Evolutionary conservation across 2,113 vertebrate genomes (phyloP), one percentile per base, ranked within the genome.

Genomic region (Corynorhinus townsendii): DNA sequence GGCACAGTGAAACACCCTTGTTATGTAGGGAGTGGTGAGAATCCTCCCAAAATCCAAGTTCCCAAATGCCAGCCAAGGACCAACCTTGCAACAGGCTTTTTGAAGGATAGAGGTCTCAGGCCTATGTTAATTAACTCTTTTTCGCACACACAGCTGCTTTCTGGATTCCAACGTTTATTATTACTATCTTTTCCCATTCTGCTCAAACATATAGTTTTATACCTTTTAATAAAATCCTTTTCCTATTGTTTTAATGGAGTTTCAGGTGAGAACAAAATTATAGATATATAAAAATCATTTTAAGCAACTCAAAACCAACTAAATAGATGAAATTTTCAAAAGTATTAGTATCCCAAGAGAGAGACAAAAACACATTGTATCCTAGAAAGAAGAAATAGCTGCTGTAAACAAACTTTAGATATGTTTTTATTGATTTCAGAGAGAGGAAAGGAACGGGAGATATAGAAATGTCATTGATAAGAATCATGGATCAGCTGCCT

Each of bases 251-350:
- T 89, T 83, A 84, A 15, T 71, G 30, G 33, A 49, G 81, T 94
- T 96, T 90, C 59, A 96, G 7, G 11, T 89, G 45, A 89, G 45
- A 90, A 94, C 17, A 93, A 82, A 90, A 59, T 93, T 93, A 85
- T 93, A 85, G 30, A 38, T 52, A 56, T 38, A 2, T 87, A 91
- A 90, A 95, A 93, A 73, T 92, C 26, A 92, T 85, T 91, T 93
- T 83, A 95, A 94, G 30, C 52, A 93, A 66, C 30, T 96, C 72
- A 3, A 87, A 86, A n/a, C n/a, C n/a, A 86, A 88, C 26, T 38
- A 93, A n/a, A 86, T 26, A 86, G 45, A 93, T 87, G 26, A 30
- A 62, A 62, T 30, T 62, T 62, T 28, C 5, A 77, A 89, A 43
- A 4, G 11, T 66, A 24, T 75, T 92, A 90, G 43, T 66, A 82